Base-by-base conservation (phyloP, 2,888 invertebrate genomes). In the Selenia dentaria region DNA sequence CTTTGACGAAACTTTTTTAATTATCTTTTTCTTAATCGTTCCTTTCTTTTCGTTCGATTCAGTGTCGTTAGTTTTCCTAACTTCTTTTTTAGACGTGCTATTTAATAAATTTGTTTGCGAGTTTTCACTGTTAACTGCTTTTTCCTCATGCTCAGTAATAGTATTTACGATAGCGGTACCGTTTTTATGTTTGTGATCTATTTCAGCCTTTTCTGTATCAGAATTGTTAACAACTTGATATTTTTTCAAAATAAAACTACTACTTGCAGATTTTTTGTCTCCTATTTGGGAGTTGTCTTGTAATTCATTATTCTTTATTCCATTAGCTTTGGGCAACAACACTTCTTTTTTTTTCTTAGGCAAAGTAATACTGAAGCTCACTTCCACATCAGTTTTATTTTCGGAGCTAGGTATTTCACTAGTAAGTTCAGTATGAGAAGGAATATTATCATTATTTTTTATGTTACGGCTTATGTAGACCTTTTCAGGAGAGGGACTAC, bases 1-100 rank as follows among this genome's bases (percentile, higher is more conserved):
- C 72, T 90, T 89, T 5, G 88, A 83, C 27, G 89, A 81, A 53
- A 88, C 88, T 71, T 90, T 89, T 56, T 74, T 82, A 13, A 89
- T 77, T 20, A 89, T 77, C 68, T 87, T 90, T 71, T 89, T 90
- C 74, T 88, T 90, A 22, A 85, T 67, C 4, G 83, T 81, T 11
- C 73, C 74, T 67, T 89, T 90, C 70, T 86, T 88, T 63, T 85
- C 84, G 47, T 44, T 66, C 14, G 61, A 53, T 28, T 83, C 83
- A 9, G 52, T 49, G 34, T 87, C 85, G 12, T 50, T 47, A 9
- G 67, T 39, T 59, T 80, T 86, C 37, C 66, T 68, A 0, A 79
- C 78, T 42, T 80, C 85, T 55, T 70, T 81, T 50, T 74, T 76
- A 14, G 53, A 53, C 6, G 67, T 57, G 43, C 66, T 22, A 53